Conservation (phyloP, 2,113 vertebrate genomes). For the Piprites chloris region DNA sequence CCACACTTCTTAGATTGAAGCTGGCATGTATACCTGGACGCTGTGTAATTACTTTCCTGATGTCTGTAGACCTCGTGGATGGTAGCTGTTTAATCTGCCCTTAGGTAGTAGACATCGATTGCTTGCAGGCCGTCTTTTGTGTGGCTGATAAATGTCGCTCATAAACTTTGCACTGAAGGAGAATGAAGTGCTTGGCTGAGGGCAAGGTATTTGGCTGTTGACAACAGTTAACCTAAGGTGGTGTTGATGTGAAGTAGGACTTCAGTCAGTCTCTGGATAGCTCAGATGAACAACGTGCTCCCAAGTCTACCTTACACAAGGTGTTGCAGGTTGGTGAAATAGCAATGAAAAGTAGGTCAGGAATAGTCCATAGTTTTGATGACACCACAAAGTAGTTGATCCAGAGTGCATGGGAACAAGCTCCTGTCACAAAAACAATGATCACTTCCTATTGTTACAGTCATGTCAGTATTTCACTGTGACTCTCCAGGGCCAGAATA, state of each 20-base stretch:
- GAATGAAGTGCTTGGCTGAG: neutral
- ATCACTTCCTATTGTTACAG: neutral
- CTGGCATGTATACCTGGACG: neutral
- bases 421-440: neutral
- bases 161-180: neutral
- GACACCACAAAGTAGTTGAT: too few species aligned
- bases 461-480: neutral
- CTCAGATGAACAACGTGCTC: neutral
- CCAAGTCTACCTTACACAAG: neutral
- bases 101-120: neutral
- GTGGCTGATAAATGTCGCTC: neutral
- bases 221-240: neutral
- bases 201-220: neutral
- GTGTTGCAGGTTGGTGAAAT: neutral
- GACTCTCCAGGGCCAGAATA: neutral
- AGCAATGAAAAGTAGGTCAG: neutral
- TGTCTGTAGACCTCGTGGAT: neutral
- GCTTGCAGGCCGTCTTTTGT: neutral
- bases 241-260: neutral
- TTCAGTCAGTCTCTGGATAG: neutral
- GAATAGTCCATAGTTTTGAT: neutral
- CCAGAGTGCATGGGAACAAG: neutral
- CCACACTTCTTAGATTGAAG: neutral
- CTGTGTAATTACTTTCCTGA: neutral
- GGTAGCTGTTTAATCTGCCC: neutral